Base-by-base conservation (phyloP, 2,113 vertebrate genomes). In the Saguinus midas region DNA sequence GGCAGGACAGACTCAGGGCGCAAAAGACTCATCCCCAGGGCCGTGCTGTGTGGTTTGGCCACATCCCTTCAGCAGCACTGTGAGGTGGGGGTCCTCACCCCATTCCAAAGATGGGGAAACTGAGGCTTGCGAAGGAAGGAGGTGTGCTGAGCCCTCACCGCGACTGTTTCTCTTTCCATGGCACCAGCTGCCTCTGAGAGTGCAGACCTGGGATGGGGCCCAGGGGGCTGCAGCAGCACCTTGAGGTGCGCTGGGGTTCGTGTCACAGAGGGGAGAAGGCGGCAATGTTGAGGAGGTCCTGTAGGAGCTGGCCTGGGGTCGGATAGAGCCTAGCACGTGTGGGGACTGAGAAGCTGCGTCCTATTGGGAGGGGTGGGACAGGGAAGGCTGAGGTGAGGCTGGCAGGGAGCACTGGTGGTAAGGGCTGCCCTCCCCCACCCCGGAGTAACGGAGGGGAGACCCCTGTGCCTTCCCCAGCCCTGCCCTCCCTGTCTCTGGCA, bases 241-340 rank as follows among this genome's bases (percentile, higher is more conserved):
- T 37, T 5, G 8, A 23, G 7, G 18, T 2, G 75, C 23, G 17
- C 68, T 80, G 32, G n/a, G 61, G 37, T 45, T 50, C 55, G 73
- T 21, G 58, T 52, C 75, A 50, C 43, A 40, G 73, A 21, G 32
- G 55, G 1, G 5, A 55, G 57, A 40, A 80, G 78, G 35, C 37
- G 17, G 64, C 0, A 0, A 32, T 52, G 58, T 68, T 13, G 1
- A 1, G 45, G 14, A 43, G 14, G 52, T 78, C 87, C 37, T 8
- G 79, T 52, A 16, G 50, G 45, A 57, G 40, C 70, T 16, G 3
- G 27, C 27, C 52, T 25, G n/a, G 25, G 90, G 66, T 35, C 11
- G 1, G 25, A 10, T 1, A 23, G 29, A 52, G 80, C 48, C 52
- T 48, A 6, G 16, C 4, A 1, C 0, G 18, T 13, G 21, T 35